Base-by-base conservation (phyloP, 2,888 invertebrate species). In the Napeogenes sylphis region DNA sequence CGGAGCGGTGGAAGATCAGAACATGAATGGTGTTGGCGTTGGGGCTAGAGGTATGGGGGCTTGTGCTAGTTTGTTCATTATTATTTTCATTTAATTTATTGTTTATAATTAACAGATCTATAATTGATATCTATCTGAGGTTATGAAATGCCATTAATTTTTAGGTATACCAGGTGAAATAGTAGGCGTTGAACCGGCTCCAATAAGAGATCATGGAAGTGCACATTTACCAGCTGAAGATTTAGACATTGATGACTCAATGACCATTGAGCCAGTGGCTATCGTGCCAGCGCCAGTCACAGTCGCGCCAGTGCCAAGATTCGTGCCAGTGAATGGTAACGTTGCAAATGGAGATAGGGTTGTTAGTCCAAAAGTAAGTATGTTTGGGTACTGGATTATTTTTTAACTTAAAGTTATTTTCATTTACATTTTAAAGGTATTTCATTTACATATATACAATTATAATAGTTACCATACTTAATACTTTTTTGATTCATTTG, bases 1-100 rank as follows among this genome's bases (percentile, higher is more conserved):
- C 30, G 95, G 94, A 33, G 88, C 92, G 54, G 92, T 93, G 70
- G 94, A 94, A 76, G 94, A 93, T 74, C 93, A 93, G 75, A 93
- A 94, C 65, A 92, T 92, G 74, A 84, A 80, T 72, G 94, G 94
- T 61, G 87, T 88, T 2, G 90, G 90, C 0, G 91, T 92, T 66
- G 92, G 93, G 63, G 92, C 93, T 75, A 91, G 91, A 3, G 88
- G 92, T 69, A 58, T 54, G 56, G 32, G n/a, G 8, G 10, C 8
- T 42, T 10, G 8, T 35, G 4, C 0, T 35, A 6, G 4, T 35
- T 35, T 35, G 35, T 5, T 35, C 0, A 35, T 35, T 21, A 21
- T 21, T 21, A 21, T 21, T 21, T 21, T 21, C 21, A 21, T 21
- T 21, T 21, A 21, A 21, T 21, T 21, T 21, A 21, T 21, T 21